Percentiles rank a stretch among this genome's conserved stretches.
Evolutionary conservation across 1,140 invertebrate genomes (phyloP).

Genomic region (Solen grandis): DNA sequence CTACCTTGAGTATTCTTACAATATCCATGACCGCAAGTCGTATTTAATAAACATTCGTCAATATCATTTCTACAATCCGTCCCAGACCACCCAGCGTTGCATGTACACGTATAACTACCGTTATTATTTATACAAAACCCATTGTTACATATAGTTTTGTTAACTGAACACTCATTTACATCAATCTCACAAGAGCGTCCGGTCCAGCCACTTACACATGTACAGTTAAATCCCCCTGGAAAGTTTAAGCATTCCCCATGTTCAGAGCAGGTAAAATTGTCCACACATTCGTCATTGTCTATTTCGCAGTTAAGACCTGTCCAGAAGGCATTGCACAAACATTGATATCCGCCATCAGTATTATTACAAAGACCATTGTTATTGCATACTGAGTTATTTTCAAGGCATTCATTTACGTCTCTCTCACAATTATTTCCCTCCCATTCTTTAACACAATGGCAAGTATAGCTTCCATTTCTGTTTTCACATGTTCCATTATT

Average conservation of each 20-base stretch:
- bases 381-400: conserved; percentile 3
- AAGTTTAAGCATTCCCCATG: conserved; percentile 15
- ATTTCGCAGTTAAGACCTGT: conserved; percentile 11
- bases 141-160: not conserved
- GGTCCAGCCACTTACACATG: not conserved
- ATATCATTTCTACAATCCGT: conserved; percentile 29
- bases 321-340: conserved; percentile 19
- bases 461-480: not conserved
- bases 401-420: not conserved
- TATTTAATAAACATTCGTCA: conserved; percentile 24
- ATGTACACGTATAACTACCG: conserved; percentile 34
- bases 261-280: not conserved
- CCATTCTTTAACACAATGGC: not conserved
- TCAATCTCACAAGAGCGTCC: conserved; percentile 31
- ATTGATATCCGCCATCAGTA: conserved; percentile 10
- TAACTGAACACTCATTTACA: not conserved
- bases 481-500: not conserved
- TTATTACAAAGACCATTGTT: conserved; percentile 26
- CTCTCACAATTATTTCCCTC: not conserved
- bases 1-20: conserved; percentile 24
- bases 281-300: not conserved
- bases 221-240: not conserved
- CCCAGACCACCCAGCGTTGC: conserved; percentile 22
- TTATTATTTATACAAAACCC: conserved; percentile 27
- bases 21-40: conserved; percentile 11